Base-by-base conservation (phyloP, 2,888 invertebrate species). In the Drosophila ustulata region DNA sequence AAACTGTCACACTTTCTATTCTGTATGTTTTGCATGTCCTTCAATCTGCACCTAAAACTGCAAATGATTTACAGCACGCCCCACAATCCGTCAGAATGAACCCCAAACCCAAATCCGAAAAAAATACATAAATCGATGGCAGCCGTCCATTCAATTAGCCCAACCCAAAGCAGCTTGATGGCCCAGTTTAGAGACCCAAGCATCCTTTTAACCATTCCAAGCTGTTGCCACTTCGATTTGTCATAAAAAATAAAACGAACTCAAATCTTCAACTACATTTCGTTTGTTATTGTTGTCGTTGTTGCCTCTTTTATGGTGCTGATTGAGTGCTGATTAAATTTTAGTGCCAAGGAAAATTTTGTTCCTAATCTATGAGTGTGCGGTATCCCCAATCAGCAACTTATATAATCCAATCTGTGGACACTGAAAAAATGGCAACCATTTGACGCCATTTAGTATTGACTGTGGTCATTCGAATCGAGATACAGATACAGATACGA, bases 101-200 rank as follows among this genome's bases (percentile, higher is more conserved):
- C 37, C 37, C 64, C 57, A 3, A 49, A 50, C n/a, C 52, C 49
- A 49, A 68, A 53, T 23, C 55, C 51, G 23, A 61, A 45, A 46
- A 32, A 43, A 39, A 49, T 37, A 64, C 56, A 67, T 65, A 75
- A 71, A 77, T 77, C 74, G 66, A 77, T 77, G 66, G 59, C 37
- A 50, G 63, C 45, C 78, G 59, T 67, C 71, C 78, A 74, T 85
- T 83, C 82, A 83, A 83, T 83, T 83, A 85, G 85, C 80, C 61
- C 52, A 68, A 59, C 71, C 82, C 66, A 50, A 50, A 46, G 47
- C 37, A 45, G 50, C 65, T 76, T 66, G 64, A 71, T 69, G 49
- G 61, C 76, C 65, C 71, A 67, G 53, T 79, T 66, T 53, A 39
- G 55, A 53, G 55, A 53, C 55, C 73, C 43, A 18, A 25, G 55